phyloP scores from a whole-genome alignment of 2,113 vertebrate species.

The Poeciliopsis turrubarensis region DNA sequence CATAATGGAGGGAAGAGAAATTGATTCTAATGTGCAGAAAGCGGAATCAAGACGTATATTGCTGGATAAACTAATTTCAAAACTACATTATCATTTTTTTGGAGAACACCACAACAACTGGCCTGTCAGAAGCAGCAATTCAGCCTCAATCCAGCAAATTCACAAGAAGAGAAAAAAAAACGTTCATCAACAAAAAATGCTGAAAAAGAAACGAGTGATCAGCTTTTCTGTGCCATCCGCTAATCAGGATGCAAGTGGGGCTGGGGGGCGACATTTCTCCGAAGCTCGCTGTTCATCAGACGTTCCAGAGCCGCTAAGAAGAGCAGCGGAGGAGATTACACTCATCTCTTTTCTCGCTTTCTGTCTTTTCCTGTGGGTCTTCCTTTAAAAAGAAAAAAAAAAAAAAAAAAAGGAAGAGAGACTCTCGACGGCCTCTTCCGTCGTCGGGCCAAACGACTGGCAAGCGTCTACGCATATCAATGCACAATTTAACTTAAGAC shows the following conservation, averaged over 20 bases:
- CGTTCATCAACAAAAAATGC: too few relatives aligned
- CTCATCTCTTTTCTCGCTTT: conserved; percentile 47
- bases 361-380: conserved; percentile 45
- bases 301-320: conserved; percentile 50
- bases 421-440: conserved; percentile 33
- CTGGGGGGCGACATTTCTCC: conserved; percentile 45
- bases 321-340: conserved; percentile 53
- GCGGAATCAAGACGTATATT: too few relatives aligned
- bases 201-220: neutral
- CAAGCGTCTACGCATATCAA: conserved; percentile 67
- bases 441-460: conserved; percentile 50
- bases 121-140: neutral
- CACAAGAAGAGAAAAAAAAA: neutral
- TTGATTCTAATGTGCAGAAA: too few relatives aligned
- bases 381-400: conserved; percentile 19
- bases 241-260: conserved; percentile 58
- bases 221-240: conserved; percentile 19
- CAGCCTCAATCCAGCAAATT: neutral
- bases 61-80: too few relatives aligned
- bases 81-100: too few relatives aligned
- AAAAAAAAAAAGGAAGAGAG: conserved; percentile 53
- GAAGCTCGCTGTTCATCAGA: conserved; percentile 56
- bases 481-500: conserved; percentile 74
- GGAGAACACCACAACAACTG: neutral
- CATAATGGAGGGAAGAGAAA: neutral